A percentile compares a stretch with the other conserved stretches of the same genome.
phyloP scores from a whole-genome alignment of 2,888 invertebrate genomes.

The Bruchidius siliquastri region DNA sequence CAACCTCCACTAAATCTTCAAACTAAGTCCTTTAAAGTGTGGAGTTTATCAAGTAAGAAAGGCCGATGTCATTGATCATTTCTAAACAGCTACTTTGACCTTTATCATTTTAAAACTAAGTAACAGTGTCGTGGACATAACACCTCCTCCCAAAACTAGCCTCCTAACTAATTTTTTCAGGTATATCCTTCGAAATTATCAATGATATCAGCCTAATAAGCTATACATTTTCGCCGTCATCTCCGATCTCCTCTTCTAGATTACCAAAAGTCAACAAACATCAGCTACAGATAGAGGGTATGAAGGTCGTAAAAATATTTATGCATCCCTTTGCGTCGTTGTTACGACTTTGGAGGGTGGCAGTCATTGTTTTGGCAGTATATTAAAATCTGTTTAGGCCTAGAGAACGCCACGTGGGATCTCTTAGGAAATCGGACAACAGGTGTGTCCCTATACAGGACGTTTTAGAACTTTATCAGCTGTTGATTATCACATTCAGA shows the following conservation, averaged over 20 bases:
- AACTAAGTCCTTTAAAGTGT: too few species aligned
- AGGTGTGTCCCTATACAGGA: neutral
- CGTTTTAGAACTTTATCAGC: neutral
- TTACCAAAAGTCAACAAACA: neutral
- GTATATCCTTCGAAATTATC: too few species aligned
- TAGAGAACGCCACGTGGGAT: constrained; percentile 41
- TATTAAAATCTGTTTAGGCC: constrained; percentile 56
- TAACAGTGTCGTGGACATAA: too few species aligned
- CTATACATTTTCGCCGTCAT: neutral
- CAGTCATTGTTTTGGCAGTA: constrained; percentile 45
- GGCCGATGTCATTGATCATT: too few species aligned
- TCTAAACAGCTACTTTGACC: too few species aligned
- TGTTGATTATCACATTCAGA: too few species aligned
- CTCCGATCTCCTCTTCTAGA: neutral
- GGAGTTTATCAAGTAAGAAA: too few species aligned
- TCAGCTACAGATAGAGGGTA: constrained; percentile 8
- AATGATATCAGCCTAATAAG: too few species aligned
- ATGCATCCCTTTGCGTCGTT: constrained; percentile 27
- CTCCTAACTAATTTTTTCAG: too few species aligned
- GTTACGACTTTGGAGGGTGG: constrained; percentile 37
- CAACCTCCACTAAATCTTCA: too few species aligned
- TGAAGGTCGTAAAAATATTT: constrained; percentile 36
- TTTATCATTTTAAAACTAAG: too few species aligned
- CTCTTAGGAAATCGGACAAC: constrained; percentile 12
- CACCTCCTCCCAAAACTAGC: too few species aligned